Evolutionary conservation across 2,888 invertebrate species (phyloP).

Genomic region (Drosophila anomalata): DNA sequence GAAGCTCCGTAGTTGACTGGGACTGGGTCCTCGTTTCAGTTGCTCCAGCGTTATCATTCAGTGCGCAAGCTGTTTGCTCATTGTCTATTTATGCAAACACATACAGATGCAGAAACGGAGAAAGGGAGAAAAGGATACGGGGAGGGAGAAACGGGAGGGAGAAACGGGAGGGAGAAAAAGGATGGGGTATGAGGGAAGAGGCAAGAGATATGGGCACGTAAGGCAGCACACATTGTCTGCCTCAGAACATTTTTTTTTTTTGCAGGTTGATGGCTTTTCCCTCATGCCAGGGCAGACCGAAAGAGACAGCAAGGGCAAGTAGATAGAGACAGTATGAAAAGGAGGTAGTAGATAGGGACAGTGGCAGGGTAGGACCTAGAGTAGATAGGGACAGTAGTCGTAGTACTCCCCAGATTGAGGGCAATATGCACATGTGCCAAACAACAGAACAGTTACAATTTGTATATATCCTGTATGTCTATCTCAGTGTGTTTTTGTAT

Average conservation of each 20-base stretch:
- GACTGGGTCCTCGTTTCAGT: conserved; percentile 53
- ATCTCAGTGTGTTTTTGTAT: neutral
- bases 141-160: no score
- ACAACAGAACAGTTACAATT: conserved; percentile 74
- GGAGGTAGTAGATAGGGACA: conserved; percentile 15
- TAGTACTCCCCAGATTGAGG: conserved; percentile 17
- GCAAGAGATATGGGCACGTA: conserved; percentile 63
- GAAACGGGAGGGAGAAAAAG: neutral
- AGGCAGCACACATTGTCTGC: conserved; percentile 61
- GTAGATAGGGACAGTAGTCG: conserved; percentile 27
- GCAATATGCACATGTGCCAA: conserved; percentile 63
- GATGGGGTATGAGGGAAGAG: neutral
- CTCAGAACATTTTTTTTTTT: conserved; percentile 41
- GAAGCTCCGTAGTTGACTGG: conserved; percentile 33
- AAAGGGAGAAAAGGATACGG: conserved; percentile 2
- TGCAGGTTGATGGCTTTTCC: conserved; percentile 29
- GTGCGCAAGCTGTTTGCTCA: conserved; percentile 79
- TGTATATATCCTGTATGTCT: conserved; percentile 43
- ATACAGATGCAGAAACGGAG: conserved; percentile 40
- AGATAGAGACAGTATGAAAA: neutral
- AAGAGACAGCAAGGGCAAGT: conserved; percentile 5
- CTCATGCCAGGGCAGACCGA: neutral
- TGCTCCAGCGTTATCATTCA: conserved; percentile 74
- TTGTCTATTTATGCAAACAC: conserved; percentile 79
- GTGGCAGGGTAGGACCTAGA: conserved; percentile 1